Percentiles rank a stretch among this genome's conserved stretches.
These are phyloP conservation scores for Cephalopholis sonnerati DNA, from an alignment of 2,113 vertebrate genomes.

Conservation along the genomic window DNA sequence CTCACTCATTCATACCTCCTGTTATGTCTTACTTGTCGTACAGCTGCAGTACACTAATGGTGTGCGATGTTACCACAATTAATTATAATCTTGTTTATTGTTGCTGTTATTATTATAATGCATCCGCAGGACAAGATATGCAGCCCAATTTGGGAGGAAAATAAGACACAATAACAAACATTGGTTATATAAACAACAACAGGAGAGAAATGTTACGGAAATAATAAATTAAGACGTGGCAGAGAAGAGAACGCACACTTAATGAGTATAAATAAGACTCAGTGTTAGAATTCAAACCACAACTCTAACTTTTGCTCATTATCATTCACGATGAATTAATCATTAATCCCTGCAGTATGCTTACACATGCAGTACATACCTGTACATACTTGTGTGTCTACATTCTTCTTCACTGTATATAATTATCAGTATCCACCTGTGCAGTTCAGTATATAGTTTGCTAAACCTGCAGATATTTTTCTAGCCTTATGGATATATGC, in stretches of 20 bases:
- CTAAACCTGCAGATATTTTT: no score
- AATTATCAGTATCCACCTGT: neutral
- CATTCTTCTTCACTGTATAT: neutral
- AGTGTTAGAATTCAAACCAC: neutral
- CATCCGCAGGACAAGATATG: neutral
- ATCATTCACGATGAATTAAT: neutral
- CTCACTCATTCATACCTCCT: neutral
- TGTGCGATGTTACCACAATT: neutral
- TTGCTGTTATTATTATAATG: neutral
- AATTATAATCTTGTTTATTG: neutral
- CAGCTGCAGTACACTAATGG: neutral
- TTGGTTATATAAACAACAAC: neutral
- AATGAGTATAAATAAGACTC: neutral
- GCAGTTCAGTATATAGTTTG: neutral
- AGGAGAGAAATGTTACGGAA: neutral
- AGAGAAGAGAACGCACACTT: neutral
- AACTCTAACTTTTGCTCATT: neutral
- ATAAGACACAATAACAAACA: neutral
- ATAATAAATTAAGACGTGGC: neutral
- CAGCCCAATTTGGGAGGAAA: neutral
- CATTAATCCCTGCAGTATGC: neutral
- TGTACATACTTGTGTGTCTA: neutral
- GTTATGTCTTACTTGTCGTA: neutral
- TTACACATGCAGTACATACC: neutral
- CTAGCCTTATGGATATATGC: no score